A percentile compares a stretch with the other conserved stretches of the same genome.
Evolutionary conservation across 2,888 invertebrate genomes (phyloP).

Genomic region (Scotopteryx bipunctaria): DNA sequence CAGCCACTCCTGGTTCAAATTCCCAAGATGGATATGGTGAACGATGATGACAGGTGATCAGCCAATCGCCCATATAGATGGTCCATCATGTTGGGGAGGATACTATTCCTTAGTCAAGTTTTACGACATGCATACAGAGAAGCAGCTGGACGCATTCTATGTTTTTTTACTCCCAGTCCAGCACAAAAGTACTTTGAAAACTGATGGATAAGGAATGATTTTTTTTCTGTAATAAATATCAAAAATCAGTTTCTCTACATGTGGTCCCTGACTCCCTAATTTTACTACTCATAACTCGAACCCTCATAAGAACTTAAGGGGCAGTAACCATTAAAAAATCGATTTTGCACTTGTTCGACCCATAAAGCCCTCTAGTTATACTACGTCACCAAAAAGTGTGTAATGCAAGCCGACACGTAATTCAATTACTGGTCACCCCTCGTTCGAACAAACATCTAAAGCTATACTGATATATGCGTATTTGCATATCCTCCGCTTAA

Average conservation of each 20-base stretch:
- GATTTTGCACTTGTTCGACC: conserved; percentile 7
- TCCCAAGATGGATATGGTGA: no score
- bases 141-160: no score
- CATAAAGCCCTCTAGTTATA: conserved; percentile 34
- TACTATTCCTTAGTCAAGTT: no score
- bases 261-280: conserved; percentile 7
- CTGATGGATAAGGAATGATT: no score
- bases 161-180: no score
- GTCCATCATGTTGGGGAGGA: no score
- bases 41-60: no score
- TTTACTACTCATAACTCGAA: neutral
- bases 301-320: conserved; percentile 2
- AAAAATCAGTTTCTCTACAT: conserved; percentile 3
- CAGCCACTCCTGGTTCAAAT: no score
- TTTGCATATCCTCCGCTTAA: conserved; percentile 53
- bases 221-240: neutral
- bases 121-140: no score
- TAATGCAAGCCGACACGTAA: conserved; percentile 59
- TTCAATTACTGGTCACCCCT: conserved; percentile 66
- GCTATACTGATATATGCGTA: conserved; percentile 59
- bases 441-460: conserved; percentile 61
- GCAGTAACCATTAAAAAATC: conserved; percentile 8
- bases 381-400: conserved; percentile 29
- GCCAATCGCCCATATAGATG: no score
- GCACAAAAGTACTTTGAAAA: no score